Evolutionary conservation across 1,140 invertebrate genomes (phyloP).

Genomic region (Tetragonula clypearis): DNA sequence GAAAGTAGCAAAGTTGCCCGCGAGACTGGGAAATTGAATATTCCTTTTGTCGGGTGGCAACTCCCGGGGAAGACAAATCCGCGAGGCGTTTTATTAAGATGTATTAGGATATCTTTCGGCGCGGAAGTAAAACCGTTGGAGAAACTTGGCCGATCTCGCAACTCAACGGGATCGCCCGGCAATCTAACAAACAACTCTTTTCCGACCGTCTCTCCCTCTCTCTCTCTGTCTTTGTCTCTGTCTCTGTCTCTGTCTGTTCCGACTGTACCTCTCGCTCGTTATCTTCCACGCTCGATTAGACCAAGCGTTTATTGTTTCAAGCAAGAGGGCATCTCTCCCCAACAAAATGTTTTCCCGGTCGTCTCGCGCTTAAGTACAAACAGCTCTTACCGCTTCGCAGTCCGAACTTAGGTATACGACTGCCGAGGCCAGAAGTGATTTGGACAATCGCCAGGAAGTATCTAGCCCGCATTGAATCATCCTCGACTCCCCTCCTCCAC

Average conservation of each 20-base stretch:
- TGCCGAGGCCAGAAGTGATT: conserved; percentile 73
- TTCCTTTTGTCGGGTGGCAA: conserved; percentile 16
- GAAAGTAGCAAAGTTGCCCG: conserved; percentile 26
- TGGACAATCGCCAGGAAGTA: conserved; percentile 75
- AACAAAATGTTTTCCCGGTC: conserved; percentile 67
- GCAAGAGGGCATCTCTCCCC: conserved; percentile 43
- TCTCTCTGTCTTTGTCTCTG: background rate
- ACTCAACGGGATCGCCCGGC: conserved; percentile 62
- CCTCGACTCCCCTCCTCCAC: conserved; percentile 15
- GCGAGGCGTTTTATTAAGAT: conserved; percentile 67
- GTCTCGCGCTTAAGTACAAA: conserved; percentile 70
- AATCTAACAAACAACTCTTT: conserved; percentile 70
- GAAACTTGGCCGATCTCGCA: conserved; percentile 64
- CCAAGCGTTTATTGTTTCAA: conserved; percentile 75
- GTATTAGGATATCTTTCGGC: conserved; percentile 64
- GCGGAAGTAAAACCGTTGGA: conserved; percentile 48
- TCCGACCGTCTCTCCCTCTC: conserved; percentile 39
- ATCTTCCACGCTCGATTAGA: conserved; percentile 72
- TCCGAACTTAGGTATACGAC: conserved; percentile 58
- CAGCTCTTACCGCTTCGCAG: conserved; percentile 59
- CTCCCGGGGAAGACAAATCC: conserved; percentile 22
- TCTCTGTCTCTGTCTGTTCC: background rate
- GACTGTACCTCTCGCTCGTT: conserved; percentile 62
- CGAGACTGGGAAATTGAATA: conserved; percentile 37
- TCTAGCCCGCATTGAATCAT: conserved; percentile 76